phyloP scores from a whole-genome alignment of 1,140 invertebrate species.

The Battus philenor region DNA sequence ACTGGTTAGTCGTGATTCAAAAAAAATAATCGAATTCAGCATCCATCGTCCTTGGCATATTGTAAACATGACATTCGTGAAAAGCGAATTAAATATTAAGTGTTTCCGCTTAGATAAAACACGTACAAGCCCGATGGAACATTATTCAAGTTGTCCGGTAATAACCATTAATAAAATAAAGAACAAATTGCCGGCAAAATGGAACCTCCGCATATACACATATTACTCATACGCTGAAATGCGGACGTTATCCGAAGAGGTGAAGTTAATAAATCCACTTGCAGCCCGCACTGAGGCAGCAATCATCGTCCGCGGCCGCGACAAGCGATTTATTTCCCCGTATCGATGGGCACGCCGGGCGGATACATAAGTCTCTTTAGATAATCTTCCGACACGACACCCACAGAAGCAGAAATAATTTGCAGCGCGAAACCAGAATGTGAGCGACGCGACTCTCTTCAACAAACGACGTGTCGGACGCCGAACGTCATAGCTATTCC shows the following conservation, averaged over 20 bases:
- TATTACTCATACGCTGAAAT: background rate
- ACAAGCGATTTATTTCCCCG: constrained; percentile 13
- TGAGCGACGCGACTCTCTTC: background rate
- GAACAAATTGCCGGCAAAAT: constrained; percentile 4
- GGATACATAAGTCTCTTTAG: constrained; percentile 27
- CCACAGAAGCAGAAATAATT: constrained; percentile 22
- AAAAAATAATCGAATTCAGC: too few relatives aligned
- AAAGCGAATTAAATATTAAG: too few relatives aligned
- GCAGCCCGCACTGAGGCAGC: constrained; percentile 1
- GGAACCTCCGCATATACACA: too few relatives aligned
- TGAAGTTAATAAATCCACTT: constrained; percentile 4
- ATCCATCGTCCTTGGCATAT: too few relatives aligned
- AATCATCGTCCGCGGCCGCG: constrained; percentile 8
- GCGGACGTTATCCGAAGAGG: background rate
- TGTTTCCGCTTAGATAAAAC: too few relatives aligned
- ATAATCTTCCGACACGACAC: constrained; percentile 24
- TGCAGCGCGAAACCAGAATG: constrained; percentile 18
- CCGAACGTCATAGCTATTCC: constrained; percentile 4
- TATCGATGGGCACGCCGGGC: constrained; percentile 14
- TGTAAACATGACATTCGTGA: too few relatives aligned
- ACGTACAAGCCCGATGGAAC: too few relatives aligned
- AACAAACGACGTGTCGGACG: constrained; percentile 9
- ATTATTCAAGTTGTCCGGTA: too few relatives aligned
- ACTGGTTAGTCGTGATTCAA: too few relatives aligned
- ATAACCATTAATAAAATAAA: constrained; percentile 15